These are phyloP conservation scores for Benitochromis conjunctus DNA, from an alignment of 2,113 vertebrate genomes.

Conservation along the genomic window DNA sequence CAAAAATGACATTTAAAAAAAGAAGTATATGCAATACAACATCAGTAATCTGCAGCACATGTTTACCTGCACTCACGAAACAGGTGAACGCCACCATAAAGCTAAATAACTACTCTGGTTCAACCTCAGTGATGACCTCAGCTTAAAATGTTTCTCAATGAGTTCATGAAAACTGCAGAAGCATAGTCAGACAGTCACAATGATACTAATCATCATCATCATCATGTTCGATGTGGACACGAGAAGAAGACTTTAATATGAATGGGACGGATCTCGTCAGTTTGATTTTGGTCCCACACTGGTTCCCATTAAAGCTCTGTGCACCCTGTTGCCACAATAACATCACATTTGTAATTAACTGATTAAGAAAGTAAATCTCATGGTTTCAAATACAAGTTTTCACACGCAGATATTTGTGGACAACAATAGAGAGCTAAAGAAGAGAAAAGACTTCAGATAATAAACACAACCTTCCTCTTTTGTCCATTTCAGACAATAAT, in stretches of 20 bases:
- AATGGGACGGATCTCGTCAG: neutral
- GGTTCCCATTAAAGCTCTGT: neutral
- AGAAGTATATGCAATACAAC: neutral
- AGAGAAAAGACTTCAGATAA: neutral
- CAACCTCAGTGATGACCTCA: neutral
- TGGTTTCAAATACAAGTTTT: neutral
- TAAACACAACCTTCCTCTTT: neutral
- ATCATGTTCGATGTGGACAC: neutral
- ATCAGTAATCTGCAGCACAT: neutral
- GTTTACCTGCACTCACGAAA: neutral
- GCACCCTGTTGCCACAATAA: neutral
- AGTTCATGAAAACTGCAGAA: neutral
- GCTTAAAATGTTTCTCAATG: neutral
- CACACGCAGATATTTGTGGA: neutral
- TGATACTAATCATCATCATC: neutral
- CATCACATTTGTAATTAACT: neutral
- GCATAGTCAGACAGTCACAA: neutral
- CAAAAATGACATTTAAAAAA: neutral
- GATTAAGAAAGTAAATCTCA: neutral
- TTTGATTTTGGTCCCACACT: neutral
- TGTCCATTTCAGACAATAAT: neutral
- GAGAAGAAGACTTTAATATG: fast-evolving
- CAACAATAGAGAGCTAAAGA: neutral
- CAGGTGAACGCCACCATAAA: neutral
- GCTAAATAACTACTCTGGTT: neutral